Conservation (phyloP, 2,113 vertebrate species). For the Okapia johnstoni region DNA sequence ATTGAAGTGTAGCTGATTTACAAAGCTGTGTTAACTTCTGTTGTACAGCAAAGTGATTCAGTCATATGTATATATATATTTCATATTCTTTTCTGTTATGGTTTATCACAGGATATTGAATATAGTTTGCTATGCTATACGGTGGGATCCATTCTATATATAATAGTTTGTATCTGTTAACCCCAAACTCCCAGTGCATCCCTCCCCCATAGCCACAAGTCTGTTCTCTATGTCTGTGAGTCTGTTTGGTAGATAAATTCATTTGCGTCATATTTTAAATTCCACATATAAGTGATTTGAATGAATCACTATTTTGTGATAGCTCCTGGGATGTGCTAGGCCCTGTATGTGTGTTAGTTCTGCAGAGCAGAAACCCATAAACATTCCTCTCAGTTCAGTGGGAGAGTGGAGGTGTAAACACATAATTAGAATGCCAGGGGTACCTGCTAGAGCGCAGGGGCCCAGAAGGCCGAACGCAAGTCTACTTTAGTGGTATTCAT, state of each 20-base stretch:
- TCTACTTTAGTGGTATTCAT: not conserved
- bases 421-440: no score
- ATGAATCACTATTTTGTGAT: not conserved
- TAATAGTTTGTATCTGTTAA: not conserved
- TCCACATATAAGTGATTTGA: not conserved
- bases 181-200: not conserved
- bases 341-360: not conserved
- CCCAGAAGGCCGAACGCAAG: fast-evolving
- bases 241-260: not conserved
- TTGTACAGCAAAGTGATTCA: not conserved
- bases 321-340: not conserved
- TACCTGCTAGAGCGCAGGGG: not conserved
- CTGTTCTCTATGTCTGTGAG: not conserved
- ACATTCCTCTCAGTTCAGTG: not conserved
- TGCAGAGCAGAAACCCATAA: not conserved
- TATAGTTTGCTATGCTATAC: not conserved
- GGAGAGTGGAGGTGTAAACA: not conserved
- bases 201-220: not conserved
- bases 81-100: not conserved
- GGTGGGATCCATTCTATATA: not conserved
- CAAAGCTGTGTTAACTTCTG: not conserved
- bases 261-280: not conserved
- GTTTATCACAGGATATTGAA: not conserved
- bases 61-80: not conserved
- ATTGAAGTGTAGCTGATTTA: not conserved